Conservation (phyloP, 2,113 vertebrate genomes). For the Leptosomus discolor region DNA sequence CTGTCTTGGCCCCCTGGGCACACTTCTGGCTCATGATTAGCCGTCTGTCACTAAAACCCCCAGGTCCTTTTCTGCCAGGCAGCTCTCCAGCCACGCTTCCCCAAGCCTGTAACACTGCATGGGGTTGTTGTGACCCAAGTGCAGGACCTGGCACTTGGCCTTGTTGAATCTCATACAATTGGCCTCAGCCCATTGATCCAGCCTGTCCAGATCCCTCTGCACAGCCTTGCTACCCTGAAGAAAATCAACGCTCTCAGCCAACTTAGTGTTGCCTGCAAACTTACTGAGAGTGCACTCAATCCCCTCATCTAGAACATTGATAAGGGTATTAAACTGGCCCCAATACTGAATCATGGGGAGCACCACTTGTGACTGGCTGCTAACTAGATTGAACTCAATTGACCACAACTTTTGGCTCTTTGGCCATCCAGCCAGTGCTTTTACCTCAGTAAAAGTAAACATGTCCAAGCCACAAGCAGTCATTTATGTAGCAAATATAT, state of each 20-base stretch:
- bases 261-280: fast-evolving
- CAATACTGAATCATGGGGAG: background rate
- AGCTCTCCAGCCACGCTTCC: background rate
- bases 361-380: fast-evolving
- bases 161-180: background rate
- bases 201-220: fast-evolving
- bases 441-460: fast-evolving
- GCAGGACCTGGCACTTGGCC: fast-evolving
- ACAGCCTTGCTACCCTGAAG: background rate
- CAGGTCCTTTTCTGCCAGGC: background rate
- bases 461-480: fast-evolving
- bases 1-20: background rate
- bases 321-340: background rate
- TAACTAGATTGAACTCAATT: background rate
- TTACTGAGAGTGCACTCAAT: fast-evolving
- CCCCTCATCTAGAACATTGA: fast-evolving
- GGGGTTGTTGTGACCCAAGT: background rate
- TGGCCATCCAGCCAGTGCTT: background rate
- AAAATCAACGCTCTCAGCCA: fast-evolving
- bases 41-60: too few species aligned
- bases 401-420: background rate
- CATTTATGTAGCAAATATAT: background rate
- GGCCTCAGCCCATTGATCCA: fast-evolving
- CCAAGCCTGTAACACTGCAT: fast-evolving
- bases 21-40: too few species aligned